Evolutionary conservation across 2,113 vertebrate species (phyloP).

Genomic region (Microcebus tavaratra): DNA sequence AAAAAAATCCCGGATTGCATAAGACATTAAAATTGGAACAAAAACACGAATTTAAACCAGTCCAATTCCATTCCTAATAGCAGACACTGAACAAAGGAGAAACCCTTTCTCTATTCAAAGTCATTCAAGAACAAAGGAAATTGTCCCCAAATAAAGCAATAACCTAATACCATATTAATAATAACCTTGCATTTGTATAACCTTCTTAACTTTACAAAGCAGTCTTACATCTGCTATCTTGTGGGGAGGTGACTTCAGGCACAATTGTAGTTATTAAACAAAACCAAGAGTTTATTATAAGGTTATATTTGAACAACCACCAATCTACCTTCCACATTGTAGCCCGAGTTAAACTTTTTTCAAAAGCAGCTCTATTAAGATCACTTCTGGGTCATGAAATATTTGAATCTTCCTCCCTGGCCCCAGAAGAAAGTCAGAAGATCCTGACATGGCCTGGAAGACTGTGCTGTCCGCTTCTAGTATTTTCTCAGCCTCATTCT

Average conservation of each 20-base stretch:
- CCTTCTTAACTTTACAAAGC: slow-evolving; percentile 55
- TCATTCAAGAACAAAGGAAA: slow-evolving; percentile 72
- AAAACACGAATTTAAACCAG: slow-evolving; percentile 81
- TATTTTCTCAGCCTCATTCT: neutral
- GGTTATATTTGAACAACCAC: slow-evolving; percentile 64
- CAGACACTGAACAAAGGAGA: slow-evolving; percentile 66
- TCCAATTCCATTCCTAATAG: slow-evolving; percentile 63
- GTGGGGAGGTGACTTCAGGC: slow-evolving; percentile 54
- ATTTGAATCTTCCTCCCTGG: neutral
- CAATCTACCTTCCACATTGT: slow-evolving; percentile 44
- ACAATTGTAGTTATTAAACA: slow-evolving; percentile 77
- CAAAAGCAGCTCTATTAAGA: neutral
- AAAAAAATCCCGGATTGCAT: slow-evolving; percentile 78
- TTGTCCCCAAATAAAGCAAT: slow-evolving; percentile 73
- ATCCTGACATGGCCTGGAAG: neutral
- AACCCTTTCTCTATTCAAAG: slow-evolving; percentile 66
- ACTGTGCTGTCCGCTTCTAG: rapidly evolving
- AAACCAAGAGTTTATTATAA: slow-evolving; percentile 72
- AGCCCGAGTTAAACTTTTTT: neutral
- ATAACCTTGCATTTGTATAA: slow-evolving; percentile 55
- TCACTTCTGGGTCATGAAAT: neutral
- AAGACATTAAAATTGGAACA: slow-evolving; percentile 76
- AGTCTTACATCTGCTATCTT: slow-evolving; percentile 67
- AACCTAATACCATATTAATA: slow-evolving; percentile 76
- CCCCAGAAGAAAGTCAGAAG: neutral